Conservation (phyloP, 2,888 invertebrate species). For the Melieria omissa region DNA sequence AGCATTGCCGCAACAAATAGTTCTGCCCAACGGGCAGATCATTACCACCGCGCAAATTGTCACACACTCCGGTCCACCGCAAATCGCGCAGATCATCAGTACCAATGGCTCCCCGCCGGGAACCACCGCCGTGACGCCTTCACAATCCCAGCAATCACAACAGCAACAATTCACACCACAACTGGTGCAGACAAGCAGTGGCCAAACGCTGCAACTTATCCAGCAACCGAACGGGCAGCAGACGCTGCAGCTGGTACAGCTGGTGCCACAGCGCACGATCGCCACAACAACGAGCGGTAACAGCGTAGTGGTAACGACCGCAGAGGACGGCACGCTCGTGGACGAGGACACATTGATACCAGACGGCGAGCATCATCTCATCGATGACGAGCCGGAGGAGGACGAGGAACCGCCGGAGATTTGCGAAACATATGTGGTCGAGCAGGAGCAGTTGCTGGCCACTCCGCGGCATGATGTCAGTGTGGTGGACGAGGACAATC, state of each 20-base stretch:
- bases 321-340: conserved; percentile 47
- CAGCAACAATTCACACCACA: conserved; percentile 58
- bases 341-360: conserved; percentile 55
- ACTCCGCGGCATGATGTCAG: conserved; percentile 48
- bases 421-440: conserved; percentile 60
- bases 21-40: conserved; percentile 65
- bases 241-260: conserved; percentile 58
- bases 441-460: conserved; percentile 52
- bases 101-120: conserved; percentile 35
- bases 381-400: conserved; percentile 57
- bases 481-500: conserved; percentile 57
- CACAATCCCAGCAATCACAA: conserved; percentile 31
- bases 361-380: conserved; percentile 55
- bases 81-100: conserved; percentile 63
- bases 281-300: conserved; percentile 21
- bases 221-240: conserved; percentile 65
- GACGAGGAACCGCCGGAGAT: conserved; percentile 57
- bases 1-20: conserved; percentile 61
- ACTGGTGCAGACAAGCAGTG: conserved; percentile 60
- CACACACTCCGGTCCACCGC: conserved; percentile 59
- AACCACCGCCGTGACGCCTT: conserved; percentile 29
- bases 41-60: conserved; percentile 65
- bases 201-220: conserved; percentile 65
- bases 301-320: conserved; percentile 44
- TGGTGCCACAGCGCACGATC: conserved; percentile 54